Evolutionary conservation across 2,888 invertebrate genomes (phyloP).

Genomic region (Drosophila acutilabella): DNA sequence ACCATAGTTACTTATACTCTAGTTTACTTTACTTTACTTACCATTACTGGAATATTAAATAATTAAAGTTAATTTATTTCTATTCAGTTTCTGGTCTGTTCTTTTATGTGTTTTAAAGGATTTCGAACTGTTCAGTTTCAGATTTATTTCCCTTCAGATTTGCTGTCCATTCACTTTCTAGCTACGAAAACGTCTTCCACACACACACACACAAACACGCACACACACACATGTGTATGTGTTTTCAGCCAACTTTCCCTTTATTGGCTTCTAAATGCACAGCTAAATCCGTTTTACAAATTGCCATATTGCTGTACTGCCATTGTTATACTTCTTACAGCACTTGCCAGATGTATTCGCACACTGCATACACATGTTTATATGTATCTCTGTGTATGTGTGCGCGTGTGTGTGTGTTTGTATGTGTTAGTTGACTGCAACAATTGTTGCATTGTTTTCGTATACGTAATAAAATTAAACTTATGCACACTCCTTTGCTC

Average conservation of each 20-base stretch:
- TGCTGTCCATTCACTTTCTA: slow-evolving; percentile 23
- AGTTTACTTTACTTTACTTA: too few relatives aligned
- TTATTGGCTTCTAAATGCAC: slow-evolving; percentile 77
- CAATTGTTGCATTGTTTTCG: slow-evolving; percentile 75
- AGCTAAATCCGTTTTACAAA: slow-evolving; percentile 74
- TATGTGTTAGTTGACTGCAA: slow-evolving; percentile 46
- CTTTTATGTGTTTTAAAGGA: slow-evolving; percentile 5
- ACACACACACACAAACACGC: slow-evolving; percentile 1
- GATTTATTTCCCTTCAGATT: slow-evolving; percentile 17
- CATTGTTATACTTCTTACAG: slow-evolving; percentile 45
- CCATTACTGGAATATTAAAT: not conserved
- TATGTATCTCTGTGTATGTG: slow-evolving; percentile 1
- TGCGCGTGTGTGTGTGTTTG: slow-evolving; percentile 6
- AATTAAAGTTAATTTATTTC: too few relatives aligned
- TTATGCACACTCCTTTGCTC: slow-evolving; percentile 63
- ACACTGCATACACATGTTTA: slow-evolving; percentile 6
- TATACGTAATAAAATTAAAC: slow-evolving; percentile 74
- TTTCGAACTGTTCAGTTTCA: slow-evolving; percentile 3
- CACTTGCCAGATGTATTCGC: slow-evolving; percentile 28
- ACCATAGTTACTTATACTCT: too few relatives aligned
- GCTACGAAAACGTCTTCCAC: not conserved
- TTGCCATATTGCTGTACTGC: slow-evolving; percentile 62
- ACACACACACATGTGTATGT: not conserved
- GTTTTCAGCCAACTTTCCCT: slow-evolving; percentile 51
- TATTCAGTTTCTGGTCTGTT: too few relatives aligned